These are phyloP conservation scores for Drosophila ohnishii DNA, from an alignment of 1,140 invertebrate species.

Conservation along the genomic window DNA sequence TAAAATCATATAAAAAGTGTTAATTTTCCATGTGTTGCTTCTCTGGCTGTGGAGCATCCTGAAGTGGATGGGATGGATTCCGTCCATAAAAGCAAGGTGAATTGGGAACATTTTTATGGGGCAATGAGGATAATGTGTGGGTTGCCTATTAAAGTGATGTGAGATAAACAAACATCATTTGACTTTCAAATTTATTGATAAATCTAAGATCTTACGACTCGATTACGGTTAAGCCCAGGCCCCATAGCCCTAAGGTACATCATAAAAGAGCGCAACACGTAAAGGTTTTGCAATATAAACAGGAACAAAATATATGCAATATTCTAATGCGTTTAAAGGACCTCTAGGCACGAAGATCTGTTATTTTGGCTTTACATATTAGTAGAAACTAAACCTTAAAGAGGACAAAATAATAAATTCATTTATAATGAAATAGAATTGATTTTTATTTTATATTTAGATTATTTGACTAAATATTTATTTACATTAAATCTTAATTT, in stretches of 20 bases:
- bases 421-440: too few relatives aligned
- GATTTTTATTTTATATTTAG: too few relatives aligned
- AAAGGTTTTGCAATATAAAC: constrained; percentile 19
- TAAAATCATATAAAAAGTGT: constrained; percentile 80
- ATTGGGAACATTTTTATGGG: constrained; percentile 59
- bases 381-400: background rate
- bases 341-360: background rate
- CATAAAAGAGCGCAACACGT: constrained; percentile 32
- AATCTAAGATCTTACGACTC: constrained; percentile 67
- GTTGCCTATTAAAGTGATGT: constrained; percentile 51
- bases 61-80: constrained; percentile 25
- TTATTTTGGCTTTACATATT: background rate
- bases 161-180: constrained; percentile 45
- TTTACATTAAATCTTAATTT: constrained; percentile 11
- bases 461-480: too few relatives aligned
- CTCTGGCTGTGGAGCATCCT: background rate
- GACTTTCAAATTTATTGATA: constrained; percentile 76
- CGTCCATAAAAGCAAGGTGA: constrained; percentile 60
- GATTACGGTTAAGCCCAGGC: constrained; percentile 27
- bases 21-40: constrained; percentile 76
- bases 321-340: constrained; percentile 1
- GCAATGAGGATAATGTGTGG: constrained; percentile 65
- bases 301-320: constrained; percentile 1
- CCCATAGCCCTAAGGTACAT: constrained; percentile 5
- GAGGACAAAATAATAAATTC: too few relatives aligned